Evolutionary conservation across 2,888 invertebrate species (phyloP), one percentile per base, ranked within the genome.

Genomic region (Spisula solida): DNA sequence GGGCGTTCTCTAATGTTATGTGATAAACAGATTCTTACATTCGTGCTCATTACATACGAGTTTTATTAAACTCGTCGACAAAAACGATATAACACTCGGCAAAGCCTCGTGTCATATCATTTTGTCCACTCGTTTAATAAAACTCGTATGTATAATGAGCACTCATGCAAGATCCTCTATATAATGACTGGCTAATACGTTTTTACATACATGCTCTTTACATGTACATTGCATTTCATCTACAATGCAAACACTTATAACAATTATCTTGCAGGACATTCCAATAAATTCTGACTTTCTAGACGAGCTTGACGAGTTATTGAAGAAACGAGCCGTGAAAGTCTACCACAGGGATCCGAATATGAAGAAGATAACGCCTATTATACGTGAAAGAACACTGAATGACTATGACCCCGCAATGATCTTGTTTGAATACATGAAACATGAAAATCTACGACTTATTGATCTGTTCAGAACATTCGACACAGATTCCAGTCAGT

Each of bases 391-490:
- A 29, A 87, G 85, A 31, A 89, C 90, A 20, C 55, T 92, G 8
- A 88, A 89, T 18, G 92, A 93, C 78, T 91, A 89, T 81, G 93
- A 94, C 75, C 94, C 94, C 1, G 87, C 92, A 1, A 86, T 93
- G 87, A 85, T 94, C 0, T 78, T 94, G 87, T 94, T 94, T 86
- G 94, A 94, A 82, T 93, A 93, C 56, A 94, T 94, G 94, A 91
- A 90, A 82, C 94, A 93, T 51, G 92, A 94, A 80, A 92, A 92
- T 82, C 85, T 94, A 5, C 90, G 94, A n/a, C 80, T 94, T 0
- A 90, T 94, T 31, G 94, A 94, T 48, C 80, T 94, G 34, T 94
- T 94, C 70, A 70, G 93, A 81, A 89, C 88, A 12, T 89, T 94
- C 56, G 94, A 94, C 75, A 91, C 91, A 1, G 89, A 94, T 34